Evolutionary conservation across 2,888 invertebrate species (phyloP), one percentile per base, ranked within the genome.

Genomic region (Pseudeuparius sepicola): DNA sequence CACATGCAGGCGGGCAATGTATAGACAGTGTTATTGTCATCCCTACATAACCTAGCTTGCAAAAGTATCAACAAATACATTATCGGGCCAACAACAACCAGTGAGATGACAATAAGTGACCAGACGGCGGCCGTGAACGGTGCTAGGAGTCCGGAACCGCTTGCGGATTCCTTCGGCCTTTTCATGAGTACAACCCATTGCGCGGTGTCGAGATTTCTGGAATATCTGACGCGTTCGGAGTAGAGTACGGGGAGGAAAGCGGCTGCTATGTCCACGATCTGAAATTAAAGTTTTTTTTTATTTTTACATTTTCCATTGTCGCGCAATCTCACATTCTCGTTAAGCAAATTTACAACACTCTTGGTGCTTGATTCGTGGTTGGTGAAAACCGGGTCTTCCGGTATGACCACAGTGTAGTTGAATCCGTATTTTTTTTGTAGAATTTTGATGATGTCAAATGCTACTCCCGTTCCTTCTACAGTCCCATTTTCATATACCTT

Each of bases 141-240:
- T 0, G 88, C 87, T 36, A 86, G 59, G 4, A 89, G 64, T 1
- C 88, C 88, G 0, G 86, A 81, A 0, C 87, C 87, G 2, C 78
- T 76, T 0, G 87, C 86, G 0, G 88, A 87, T 54, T 81, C 85
- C 18, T 70, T 69, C 0, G 88, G 88, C 34, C 89, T 68, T 55
- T 72, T 78, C 73, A 88, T 73, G 56, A 89, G 68, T 60, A 86
- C 82, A 33, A 79, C 75, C 75, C 86, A 80, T 48, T 78, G 71
- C 1, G 79, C 80, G 46, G 81, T 80, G 44, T 85, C 84, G 41
- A 88, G 57, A 18, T 71, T 66, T 3, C 67, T 67, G 0, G 77
- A 70, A 58, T 77, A 87, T 4, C 64, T 61, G 3, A 77, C 64
- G 11, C 24, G 11, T 37, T 63, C 57, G n/a, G 64, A 56, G 14